Evolutionary conservation across 2,113 vertebrate species (phyloP).

Genomic region (Tyrannus savana): DNA sequence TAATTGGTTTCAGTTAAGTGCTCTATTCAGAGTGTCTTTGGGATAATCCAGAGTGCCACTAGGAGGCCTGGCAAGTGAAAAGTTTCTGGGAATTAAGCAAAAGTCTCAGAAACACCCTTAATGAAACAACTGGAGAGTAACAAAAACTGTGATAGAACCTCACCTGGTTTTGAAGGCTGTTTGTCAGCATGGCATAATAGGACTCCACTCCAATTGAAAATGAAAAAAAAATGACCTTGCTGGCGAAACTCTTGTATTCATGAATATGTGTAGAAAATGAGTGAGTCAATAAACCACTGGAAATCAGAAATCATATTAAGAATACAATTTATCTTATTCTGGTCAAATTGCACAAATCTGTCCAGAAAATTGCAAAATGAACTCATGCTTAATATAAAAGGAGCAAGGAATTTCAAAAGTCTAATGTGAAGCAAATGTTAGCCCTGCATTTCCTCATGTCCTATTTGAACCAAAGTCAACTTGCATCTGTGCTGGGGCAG

Average conservation of each 20-base stretch:
- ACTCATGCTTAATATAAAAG: neutral
- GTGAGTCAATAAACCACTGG: neutral
- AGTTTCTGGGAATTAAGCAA: conserved; percentile 16
- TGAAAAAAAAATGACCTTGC: neutral
- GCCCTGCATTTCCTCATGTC: neutral
- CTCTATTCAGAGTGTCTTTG: neutral
- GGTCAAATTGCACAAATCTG: neutral
- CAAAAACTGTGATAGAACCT: neutral
- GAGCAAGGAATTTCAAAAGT: neutral
- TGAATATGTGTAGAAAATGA: neutral
- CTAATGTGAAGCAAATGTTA: conserved; percentile 16
- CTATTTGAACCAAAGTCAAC: neutral
- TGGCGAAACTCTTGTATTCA: neutral
- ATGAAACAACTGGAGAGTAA: neutral
- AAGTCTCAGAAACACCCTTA: neutral
- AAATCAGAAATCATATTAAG: conserved; percentile 19
- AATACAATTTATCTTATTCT: neutral
- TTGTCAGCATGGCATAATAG: neutral
- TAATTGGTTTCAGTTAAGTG: conserved; percentile 30
- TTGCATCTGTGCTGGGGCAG: neutral
- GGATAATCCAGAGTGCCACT: neutral
- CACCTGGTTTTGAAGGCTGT: neutral
- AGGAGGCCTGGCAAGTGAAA: neutral
- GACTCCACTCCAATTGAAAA: neutral
- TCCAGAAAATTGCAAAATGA: conserved; percentile 40